These are phyloP conservation scores for Ormyrus thymus DNA, from an alignment of 2,888 invertebrate species.

Conservation along the genomic window DNA sequence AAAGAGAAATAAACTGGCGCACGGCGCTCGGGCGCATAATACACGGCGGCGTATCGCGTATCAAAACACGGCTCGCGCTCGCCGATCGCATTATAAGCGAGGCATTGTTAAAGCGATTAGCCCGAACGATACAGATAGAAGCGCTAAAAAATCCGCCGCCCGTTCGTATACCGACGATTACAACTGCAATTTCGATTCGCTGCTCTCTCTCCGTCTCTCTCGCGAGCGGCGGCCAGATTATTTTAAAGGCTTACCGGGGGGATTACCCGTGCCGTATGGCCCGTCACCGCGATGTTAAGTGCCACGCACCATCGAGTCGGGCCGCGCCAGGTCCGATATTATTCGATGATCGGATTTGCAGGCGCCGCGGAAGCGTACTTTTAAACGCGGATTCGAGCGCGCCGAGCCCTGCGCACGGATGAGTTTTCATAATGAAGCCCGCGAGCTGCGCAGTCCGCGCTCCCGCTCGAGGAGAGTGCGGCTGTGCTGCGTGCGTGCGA, in stretches of 20 bases:
- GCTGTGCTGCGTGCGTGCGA: neutral
- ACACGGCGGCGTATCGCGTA: neutral
- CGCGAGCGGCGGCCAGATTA: conserved; percentile 65
- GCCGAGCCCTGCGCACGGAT: neutral
- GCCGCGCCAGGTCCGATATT: conserved; percentile 38
- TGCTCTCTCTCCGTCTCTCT: conserved; percentile 59
- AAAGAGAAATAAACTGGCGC: conserved; percentile 40
- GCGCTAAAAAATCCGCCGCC: conserved; percentile 61
- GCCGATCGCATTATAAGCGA: conserved; percentile 73
- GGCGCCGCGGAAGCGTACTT: conserved; percentile 8
- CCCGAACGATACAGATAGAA: conserved; percentile 44
- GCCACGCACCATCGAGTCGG: conserved; percentile 56
- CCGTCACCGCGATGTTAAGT: conserved; percentile 65
- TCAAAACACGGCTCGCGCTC: conserved; percentile 20
- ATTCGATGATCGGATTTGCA: conserved; percentile 53
- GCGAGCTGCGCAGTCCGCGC: neutral
- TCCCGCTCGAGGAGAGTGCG: neutral
- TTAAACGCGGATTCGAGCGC: neutral
- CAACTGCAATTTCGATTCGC: conserved; percentile 71
- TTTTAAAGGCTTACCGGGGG: conserved; percentile 71
- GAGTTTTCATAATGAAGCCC: conserved; percentile 37
- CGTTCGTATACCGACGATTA: conserved; percentile 62
- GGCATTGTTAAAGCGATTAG: conserved; percentile 74
- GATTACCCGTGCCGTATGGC: conserved; percentile 66
- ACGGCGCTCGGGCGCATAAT: neutral